Evolutionary conservation across 1,140 invertebrate genomes (phyloP).

Genomic region (Calephelis nemesis): DNA sequence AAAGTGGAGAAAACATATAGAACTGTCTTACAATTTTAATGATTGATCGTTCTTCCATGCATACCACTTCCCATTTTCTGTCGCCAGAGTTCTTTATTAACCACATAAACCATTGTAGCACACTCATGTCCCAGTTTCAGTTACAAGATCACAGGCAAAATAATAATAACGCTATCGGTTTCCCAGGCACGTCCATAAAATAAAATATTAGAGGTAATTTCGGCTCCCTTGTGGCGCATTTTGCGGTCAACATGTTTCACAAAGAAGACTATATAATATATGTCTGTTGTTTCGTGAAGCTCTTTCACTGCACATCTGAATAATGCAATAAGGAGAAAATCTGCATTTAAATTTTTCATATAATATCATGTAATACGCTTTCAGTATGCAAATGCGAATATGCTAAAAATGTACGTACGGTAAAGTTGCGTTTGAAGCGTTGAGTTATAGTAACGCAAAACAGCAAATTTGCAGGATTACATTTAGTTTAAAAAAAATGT

Average conservation of each 20-base stretch:
- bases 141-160: slow-evolving; percentile 3
- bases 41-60: too few species aligned
- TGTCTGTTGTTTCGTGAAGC: not conserved
- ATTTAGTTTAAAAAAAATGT: too few species aligned
- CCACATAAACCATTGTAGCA: too few species aligned
- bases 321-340: not conserved
- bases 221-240: slow-evolving; percentile 3
- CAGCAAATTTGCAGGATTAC: too few species aligned
- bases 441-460: too few species aligned
- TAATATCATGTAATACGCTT: not conserved
- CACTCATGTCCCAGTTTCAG: too few species aligned
- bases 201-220: slow-evolving; percentile 1
- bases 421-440: too few species aligned
- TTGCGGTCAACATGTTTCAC: not conserved
- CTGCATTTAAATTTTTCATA: not conserved
- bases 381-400: not conserved
- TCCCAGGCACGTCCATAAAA: not conserved
- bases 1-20: too few species aligned
- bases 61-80: too few species aligned
- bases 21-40: too few species aligned
- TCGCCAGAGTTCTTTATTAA: too few species aligned
- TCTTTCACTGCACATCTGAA: not conserved
- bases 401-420: not conserved
- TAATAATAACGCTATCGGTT: slow-evolving; percentile 1
- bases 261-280: slow-evolving; percentile 2